Evolutionary conservation across 2,797 vertebrate species (phyloP), one percentile per base, ranked within the genome.

Genomic region (Syndactyla subalaris): DNA sequence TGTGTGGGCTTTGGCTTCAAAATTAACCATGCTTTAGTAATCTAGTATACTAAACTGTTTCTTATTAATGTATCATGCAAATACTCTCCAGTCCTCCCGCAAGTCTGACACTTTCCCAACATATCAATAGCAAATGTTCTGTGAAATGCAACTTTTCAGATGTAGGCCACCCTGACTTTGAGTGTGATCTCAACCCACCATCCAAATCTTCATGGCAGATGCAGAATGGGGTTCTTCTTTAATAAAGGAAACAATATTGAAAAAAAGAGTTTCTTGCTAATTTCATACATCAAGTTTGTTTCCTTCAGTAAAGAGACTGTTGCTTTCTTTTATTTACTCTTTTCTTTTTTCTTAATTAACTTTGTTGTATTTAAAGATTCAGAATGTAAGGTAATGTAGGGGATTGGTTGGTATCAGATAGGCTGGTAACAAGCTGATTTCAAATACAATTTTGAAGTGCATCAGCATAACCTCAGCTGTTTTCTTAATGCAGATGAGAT

Each of bases 1-100:
- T 97, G 97, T 97, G 97, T 97, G 97, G 97, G 96, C 96, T 96
- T 97, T 93, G 97, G 97, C 98, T 98, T 97, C 91, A 95, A 97
- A 97, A 98, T 98, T 97, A 96, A 94, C 96, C 95, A 95, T 97
- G 97, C 97, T 97, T 97, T 97, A 97, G 95, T 97, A 97, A 98
- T 98, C 96, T 96, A 95, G 92, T 95, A 94, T 73, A 93, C 82
- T 93, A 97, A 98, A 98, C 98, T 98, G 98, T 97, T 98, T 98
- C 97, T 97, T 98, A 98, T 98, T 98, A 98, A 98, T 98, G 97
- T 97, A 98, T 98, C 98, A 97, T 97, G 98, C 96, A 95, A 97
- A 96, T 97, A 94, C 87, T 95, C 96, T 92, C 92, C 95, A 94
- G 79, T 95, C 89, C 76, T 96, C 95, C 93, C 90, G 26, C 96